phyloP scores from a whole-genome alignment of 2,113 vertebrate genomes.

The Oostethus manadensis region DNA sequence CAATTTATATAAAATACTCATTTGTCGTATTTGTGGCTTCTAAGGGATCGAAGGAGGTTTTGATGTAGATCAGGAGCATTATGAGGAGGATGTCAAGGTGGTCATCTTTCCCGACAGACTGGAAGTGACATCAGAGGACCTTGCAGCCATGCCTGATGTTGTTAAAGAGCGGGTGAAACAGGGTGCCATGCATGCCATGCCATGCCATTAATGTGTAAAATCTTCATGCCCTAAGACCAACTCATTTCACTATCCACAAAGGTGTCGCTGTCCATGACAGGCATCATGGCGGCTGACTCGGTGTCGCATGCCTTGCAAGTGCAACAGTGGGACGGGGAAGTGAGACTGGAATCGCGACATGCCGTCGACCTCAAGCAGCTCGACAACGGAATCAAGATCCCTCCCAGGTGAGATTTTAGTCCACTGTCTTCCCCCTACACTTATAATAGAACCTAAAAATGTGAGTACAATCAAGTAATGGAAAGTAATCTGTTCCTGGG shows the following conservation, averaged over 20 bases:
- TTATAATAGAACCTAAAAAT: too few species aligned
- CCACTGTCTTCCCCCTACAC: background rate
- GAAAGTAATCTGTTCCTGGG: too few species aligned
- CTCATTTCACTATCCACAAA: slow-evolving; percentile 36
- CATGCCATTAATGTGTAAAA: background rate
- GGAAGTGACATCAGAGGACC: slow-evolving; percentile 86
- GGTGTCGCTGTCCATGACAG: slow-evolving; percentile 87
- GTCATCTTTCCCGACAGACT: slow-evolving; percentile 91
- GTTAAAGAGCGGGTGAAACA: slow-evolving; percentile 87
- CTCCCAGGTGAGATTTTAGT: slow-evolving; percentile 82
- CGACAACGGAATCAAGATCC: slow-evolving; percentile 89
- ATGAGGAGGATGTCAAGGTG: slow-evolving; percentile 91
- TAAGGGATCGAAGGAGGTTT: slow-evolving; percentile 97
- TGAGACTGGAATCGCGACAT: slow-evolving; percentile 89
- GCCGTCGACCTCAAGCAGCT: slow-evolving; percentile 89
- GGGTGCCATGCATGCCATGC: background rate
- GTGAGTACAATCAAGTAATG: too few species aligned
- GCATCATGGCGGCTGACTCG: slow-evolving; percentile 89
- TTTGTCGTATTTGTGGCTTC: slow-evolving; percentile 12
- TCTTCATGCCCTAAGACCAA: too few species aligned
- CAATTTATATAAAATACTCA: too few species aligned
- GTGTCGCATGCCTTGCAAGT: slow-evolving; percentile 92
- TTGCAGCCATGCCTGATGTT: slow-evolving; percentile 83
- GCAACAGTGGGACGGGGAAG: slow-evolving; percentile 96
- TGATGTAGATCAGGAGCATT: slow-evolving; percentile 91